Base-by-base conservation (phyloP, 2,888 invertebrate species). In the Lasioglossum marginatum region DNA sequence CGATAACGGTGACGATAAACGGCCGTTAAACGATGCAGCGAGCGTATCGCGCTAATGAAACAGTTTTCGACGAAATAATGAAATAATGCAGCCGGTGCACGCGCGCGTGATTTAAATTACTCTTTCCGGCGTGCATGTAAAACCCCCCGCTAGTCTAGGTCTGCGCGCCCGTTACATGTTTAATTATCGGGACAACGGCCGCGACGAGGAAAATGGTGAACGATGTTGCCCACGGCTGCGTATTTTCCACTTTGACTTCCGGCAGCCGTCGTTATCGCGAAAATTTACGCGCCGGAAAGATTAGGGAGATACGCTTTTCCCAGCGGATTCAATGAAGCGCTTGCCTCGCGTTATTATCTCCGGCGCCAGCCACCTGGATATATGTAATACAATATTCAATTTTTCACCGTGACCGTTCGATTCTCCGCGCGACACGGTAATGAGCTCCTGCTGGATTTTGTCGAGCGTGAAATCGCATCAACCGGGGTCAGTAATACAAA, bases 1-100 rank as follows among this genome's bases (percentile, higher is more conserved):
- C 74, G 88, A 85, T 83, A 87, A 85, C 87, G 77, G 82, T 63
- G 77, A 48, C 81, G 85, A 85, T 87, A 83, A 81, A 89, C 79
- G 81, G 34, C 75, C 82, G 70, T 81, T 79, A 83, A 85, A 83
- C 73, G 68, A 73, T 45, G 66, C 75, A n/a, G 40, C 27, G 57
- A 31, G 70, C 72, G 60, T 73, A 40, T 73, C 78, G 60, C 8
- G 73, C n/a, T 81, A 78, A 78, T 77, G 77, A 81, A 86, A 81
- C 80, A 34, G 63, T 75, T 72, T 68, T 60, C 81, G 77, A 37
- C 66, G 80, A 81, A 77, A 78, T 68, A 72, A 84, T 79, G 75
- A 81, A 81, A 81, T 81, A 81, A 78, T 73, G 63, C 74, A 74
- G 74, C 34, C 48, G 60, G 19, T 37, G 78, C 57, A 19, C 43